A percentile compares a stretch with the other conserved stretches of the same genome.
Evolutionary conservation across 2,113 vertebrate genomes (phyloP).

Genomic region (Ageneiosus marmoratus): DNA sequence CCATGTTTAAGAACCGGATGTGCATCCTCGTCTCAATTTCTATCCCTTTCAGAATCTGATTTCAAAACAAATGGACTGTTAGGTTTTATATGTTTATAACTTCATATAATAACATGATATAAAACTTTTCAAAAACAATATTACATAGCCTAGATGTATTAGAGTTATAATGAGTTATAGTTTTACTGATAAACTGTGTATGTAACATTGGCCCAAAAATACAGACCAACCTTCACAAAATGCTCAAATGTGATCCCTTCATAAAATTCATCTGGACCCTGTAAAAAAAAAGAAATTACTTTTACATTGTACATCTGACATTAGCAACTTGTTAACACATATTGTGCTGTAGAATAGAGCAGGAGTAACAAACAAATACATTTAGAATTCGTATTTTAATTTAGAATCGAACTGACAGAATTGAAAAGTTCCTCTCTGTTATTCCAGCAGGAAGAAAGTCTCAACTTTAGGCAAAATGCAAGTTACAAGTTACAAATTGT

Average conservation of each 20-base stretch:
- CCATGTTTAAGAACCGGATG: constrained; percentile 88
- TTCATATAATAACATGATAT: background rate
- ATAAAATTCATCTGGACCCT: constrained; percentile 92
- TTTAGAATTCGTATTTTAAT: background rate
- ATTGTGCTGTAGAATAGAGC: background rate
- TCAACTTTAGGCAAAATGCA: background rate
- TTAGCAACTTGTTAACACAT: background rate
- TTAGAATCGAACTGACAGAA: background rate
- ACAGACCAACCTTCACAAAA: constrained; percentile 85
- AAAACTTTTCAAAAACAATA: background rate
- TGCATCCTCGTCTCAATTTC: constrained; percentile 95
- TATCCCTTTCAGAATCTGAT: constrained; percentile 86
- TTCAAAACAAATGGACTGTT: constrained; percentile 44
- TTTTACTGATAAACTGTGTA: background rate
- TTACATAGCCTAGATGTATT: background rate
- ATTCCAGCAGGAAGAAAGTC: background rate
- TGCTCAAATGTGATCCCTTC: constrained; percentile 96
- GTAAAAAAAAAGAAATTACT: constrained; percentile 31
- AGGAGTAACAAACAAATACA: background rate
- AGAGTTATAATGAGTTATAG: background rate
- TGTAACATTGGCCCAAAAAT: background rate
- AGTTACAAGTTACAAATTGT: background rate
- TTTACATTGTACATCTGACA: background rate
- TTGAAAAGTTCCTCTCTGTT: background rate
- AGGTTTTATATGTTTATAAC: background rate